Percentiles rank a stretch among this genome's conserved stretches.
Evolutionary conservation across 2,888 invertebrate species (phyloP).

Genomic region (Cephus runcator): DNA sequence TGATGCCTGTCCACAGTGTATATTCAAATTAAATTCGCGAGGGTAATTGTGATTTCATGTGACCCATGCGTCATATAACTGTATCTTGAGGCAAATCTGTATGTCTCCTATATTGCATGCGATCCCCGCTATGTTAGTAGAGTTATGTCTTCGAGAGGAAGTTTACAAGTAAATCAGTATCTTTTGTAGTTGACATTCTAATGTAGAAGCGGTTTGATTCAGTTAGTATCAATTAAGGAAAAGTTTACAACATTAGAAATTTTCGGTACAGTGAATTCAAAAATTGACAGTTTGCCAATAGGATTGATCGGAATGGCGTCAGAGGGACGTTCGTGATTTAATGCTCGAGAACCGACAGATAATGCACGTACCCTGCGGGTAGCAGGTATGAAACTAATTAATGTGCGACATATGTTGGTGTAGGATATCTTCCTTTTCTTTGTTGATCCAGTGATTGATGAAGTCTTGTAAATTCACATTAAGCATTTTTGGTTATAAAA

Average conservation of each 20-base stretch:
- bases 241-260: background rate
- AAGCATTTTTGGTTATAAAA: background rate
- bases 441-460: background rate
- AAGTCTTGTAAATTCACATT: background rate
- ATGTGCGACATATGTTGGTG: background rate
- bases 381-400: background rate
- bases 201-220: no score
- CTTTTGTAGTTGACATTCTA: no score
- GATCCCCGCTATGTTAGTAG: background rate
- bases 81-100: background rate
- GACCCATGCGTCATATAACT: background rate
- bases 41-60: background rate
- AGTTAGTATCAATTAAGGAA: background rate
- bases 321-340: background rate
- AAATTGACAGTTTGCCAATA: background rate
- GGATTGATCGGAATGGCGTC: background rate
- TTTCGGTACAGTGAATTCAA: background rate
- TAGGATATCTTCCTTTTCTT: background rate
- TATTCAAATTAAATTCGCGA: background rate
- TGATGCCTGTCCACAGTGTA: background rate
- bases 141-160: background rate
- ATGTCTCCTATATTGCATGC: background rate
- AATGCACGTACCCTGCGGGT: background rate
- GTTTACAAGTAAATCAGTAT: background rate
- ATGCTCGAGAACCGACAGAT: background rate